Percentiles rank a stretch among this genome's conserved stretches.
Evolutionary conservation across 92 coral and sea anemone genomes (phyloP).

Genomic region (Zoanthus sociatus): DNA sequence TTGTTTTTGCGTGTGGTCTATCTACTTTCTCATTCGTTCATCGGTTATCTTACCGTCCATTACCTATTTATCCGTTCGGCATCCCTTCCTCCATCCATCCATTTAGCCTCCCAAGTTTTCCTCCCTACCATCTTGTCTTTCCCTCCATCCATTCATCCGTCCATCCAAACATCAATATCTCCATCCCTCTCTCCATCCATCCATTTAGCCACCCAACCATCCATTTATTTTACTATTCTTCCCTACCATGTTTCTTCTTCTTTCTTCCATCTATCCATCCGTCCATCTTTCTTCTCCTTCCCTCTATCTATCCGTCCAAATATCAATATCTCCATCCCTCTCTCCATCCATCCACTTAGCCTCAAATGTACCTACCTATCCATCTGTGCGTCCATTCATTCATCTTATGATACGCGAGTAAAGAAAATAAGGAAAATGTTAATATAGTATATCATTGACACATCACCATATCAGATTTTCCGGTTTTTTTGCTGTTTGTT

Average conservation of each 20-base stretch:
- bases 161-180: too few relatives aligned
- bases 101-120: neutral
- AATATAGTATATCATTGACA: neutral
- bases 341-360: neutral
- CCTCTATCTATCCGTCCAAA: neutral
- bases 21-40: too few relatives aligned
- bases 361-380: neutral
- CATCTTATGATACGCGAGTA: too few relatives aligned
- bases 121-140: too few relatives aligned
- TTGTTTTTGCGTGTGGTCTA: too few relatives aligned
- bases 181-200: too few relatives aligned
- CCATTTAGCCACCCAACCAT: too few relatives aligned
- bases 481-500: neutral
- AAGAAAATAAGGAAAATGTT: neutral
- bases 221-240: too few relatives aligned
- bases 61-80: neutral
- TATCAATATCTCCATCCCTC: neutral
- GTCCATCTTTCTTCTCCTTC: neutral
- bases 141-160: too few relatives aligned
- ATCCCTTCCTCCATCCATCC: neutral
- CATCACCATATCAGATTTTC: neutral
- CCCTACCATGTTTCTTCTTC: neutral
- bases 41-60: too few relatives aligned
- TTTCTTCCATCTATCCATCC: neutral
- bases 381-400: neutral